Evolutionary conservation across 2,113 vertebrate species (phyloP).

Genomic region (Entomyzon cyanotis): DNA sequence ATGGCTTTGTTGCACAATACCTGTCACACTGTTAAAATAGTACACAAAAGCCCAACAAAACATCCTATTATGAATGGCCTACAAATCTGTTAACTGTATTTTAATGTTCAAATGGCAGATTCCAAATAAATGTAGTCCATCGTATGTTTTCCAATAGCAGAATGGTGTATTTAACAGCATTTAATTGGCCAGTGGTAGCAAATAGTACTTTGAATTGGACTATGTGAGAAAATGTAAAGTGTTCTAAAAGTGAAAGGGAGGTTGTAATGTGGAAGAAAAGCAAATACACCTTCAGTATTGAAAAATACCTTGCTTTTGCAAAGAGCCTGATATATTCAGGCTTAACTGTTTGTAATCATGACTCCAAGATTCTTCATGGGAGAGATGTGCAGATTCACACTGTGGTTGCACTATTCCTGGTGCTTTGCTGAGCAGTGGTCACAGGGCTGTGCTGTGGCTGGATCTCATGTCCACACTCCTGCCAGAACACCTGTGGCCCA

Average conservation of each 20-base stretch:
- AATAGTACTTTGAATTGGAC: background rate
- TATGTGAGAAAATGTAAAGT: background rate
- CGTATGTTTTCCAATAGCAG: background rate
- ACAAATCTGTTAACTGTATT: background rate
- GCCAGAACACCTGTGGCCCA: background rate
- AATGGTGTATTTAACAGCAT: background rate
- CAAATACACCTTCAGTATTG: background rate
- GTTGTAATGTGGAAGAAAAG: background rate
- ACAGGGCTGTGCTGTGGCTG: background rate
- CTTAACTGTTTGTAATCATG: background rate
- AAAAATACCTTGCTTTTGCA: background rate
- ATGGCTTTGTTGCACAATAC: background rate
- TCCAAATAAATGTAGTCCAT: background rate
- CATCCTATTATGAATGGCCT: background rate
- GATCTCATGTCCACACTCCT: background rate
- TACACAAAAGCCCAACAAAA: background rate
- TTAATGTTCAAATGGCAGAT: background rate
- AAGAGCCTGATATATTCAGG: background rate
- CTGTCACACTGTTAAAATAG: background rate
- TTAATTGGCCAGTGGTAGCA: background rate
- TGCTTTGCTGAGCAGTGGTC: rapidly evolving
- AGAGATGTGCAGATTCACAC: background rate
- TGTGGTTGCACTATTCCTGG: rapidly evolving
- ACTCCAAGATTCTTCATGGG: background rate
- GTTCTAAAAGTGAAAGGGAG: background rate